Conservation (phyloP, 1,140 invertebrate genomes). For the Asobara japonica region DNA sequence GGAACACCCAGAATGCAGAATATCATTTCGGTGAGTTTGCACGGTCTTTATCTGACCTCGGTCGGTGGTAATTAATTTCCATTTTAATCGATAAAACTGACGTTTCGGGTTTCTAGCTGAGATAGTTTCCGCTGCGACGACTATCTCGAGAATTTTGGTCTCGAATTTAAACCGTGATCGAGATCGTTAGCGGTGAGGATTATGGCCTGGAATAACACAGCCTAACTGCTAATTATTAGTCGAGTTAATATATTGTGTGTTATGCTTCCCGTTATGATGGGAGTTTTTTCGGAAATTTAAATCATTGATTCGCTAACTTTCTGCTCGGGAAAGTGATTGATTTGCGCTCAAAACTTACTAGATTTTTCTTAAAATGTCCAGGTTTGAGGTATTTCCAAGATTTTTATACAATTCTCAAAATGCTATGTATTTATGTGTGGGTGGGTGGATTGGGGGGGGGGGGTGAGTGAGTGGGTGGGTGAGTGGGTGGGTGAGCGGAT, state of each 20-base stretch:
- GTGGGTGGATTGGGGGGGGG: neutral
- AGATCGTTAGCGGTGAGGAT: slow-evolving; percentile 19
- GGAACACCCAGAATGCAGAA: slow-evolving; percentile 8
- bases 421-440: too few relatives aligned
- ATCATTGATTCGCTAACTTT: neutral
- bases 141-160: slow-evolving; percentile 36
- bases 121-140: slow-evolving; percentile 10
- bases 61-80: slow-evolving; percentile 44
- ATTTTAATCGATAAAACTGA: slow-evolving; percentile 41
- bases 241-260: neutral
- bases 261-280: neutral
- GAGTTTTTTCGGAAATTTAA: neutral
- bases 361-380: too few relatives aligned
- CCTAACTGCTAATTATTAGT: slow-evolving; percentile 25
- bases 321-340: neutral
- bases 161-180: slow-evolving; percentile 30
- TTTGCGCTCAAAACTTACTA: too few relatives aligned
- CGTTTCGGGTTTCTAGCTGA: slow-evolving; percentile 38
- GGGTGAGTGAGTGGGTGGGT: slow-evolving; percentile 17
- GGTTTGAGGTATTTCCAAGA: too few relatives aligned
- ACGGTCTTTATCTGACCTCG: neutral
- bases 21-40: neutral
- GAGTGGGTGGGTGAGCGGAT: slow-evolving; percentile 28
- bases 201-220: slow-evolving; percentile 36
- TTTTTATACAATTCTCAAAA: too few relatives aligned